These are phyloP conservation scores for Agelaius tricolor DNA, from an alignment of 2,113 vertebrate species.

Conservation along the genomic window DNA sequence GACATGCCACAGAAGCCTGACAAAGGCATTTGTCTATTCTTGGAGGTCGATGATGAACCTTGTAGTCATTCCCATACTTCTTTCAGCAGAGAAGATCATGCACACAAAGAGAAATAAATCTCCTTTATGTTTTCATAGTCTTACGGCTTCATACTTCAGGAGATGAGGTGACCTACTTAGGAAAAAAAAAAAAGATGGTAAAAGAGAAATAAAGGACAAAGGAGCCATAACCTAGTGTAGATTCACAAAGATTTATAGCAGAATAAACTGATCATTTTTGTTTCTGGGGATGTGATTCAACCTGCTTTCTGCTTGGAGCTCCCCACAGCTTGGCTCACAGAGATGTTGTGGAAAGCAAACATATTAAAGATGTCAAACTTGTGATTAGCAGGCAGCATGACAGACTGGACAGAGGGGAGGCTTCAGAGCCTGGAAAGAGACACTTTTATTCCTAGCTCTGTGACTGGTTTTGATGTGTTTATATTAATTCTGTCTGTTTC, in stretches of 20 bases:
- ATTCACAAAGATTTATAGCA: constrained; percentile 5
- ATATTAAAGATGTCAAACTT: neutral
- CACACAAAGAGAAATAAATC: constrained; percentile 53
- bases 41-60: neutral
- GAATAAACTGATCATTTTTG: neutral
- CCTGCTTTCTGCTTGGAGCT: neutral
- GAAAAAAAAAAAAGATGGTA: neutral
- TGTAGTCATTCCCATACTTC: constrained; percentile 34
- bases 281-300: neutral
- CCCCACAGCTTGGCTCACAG: neutral
- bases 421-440: neutral
- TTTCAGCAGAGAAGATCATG: constrained; percentile 23
- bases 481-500: neutral
- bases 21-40: constrained; percentile 51
- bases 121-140: constrained; percentile 59
- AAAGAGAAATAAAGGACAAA: constrained; percentile 62
- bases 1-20: neutral
- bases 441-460: neutral
- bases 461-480: neutral
- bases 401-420: neutral
- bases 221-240: constrained; percentile 9
- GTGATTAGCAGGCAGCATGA: neutral
- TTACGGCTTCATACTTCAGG: constrained; percentile 51
- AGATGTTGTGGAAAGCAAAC: neutral
- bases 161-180: constrained; percentile 55